Evolutionary conservation across 2,888 invertebrate species (phyloP).

Genomic region (Chrysotoxum bicinctum): DNA sequence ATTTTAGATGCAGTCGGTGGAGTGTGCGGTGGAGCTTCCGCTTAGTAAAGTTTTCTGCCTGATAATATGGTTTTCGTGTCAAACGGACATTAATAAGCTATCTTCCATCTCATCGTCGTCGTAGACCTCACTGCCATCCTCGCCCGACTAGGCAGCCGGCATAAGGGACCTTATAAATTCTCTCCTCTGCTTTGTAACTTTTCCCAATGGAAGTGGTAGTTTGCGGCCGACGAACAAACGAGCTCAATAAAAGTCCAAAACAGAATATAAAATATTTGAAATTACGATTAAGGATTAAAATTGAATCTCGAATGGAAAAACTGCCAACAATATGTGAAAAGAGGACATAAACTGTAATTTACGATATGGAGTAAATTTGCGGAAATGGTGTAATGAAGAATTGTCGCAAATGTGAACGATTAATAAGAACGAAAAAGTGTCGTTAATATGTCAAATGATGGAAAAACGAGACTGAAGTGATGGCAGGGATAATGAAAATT

Average conservation of each 20-base stretch:
- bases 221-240: background rate
- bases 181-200: background rate
- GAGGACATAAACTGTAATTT: constrained; percentile 57
- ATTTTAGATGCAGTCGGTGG: constrained; percentile 25
- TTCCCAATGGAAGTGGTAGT: background rate
- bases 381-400: background rate
- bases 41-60: constrained; percentile 23
- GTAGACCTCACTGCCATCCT: background rate
- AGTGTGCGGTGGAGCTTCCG: constrained; percentile 5
- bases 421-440: constrained; percentile 22
- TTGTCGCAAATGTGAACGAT: background rate
- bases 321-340: constrained; percentile 9
- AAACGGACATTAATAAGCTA: constrained; percentile 62
- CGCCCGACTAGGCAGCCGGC: background rate
- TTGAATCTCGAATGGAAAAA: background rate
- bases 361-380: constrained; percentile 49
- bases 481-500: background rate
- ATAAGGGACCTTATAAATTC: constrained; percentile 35
- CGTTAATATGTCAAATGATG: constrained; percentile 52
- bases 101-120: constrained; percentile 23
- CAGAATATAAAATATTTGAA: constrained; percentile 39
- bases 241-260: constrained; percentile 45
- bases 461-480: background rate
- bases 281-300: constrained; percentile 56
- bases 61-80: constrained; percentile 59